Conservation (phyloP, 2,113 vertebrate species). For the Psittacula cyanocephala region DNA sequence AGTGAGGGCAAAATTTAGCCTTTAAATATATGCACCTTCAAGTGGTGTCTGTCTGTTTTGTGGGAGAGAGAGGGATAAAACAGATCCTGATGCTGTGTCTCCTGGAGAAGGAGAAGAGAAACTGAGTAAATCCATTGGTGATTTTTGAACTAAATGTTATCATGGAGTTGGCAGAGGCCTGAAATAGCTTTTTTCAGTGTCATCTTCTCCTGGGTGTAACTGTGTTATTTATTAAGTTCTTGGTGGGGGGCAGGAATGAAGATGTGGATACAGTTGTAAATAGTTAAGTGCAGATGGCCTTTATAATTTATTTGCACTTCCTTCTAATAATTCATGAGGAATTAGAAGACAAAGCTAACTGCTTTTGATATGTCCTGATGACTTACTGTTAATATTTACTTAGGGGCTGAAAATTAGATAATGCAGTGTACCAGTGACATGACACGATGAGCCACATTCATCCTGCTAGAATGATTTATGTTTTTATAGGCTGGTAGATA, state of each 20-base stretch:
- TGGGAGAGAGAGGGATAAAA: background rate
- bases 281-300: background rate
- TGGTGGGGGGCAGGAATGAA: background rate
- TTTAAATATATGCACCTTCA: background rate
- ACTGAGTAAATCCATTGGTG: background rate
- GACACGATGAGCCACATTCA: background rate
- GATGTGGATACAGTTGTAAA: background rate
- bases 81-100: background rate
- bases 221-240: background rate
- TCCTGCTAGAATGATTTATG: conserved; percentile 4
- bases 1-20: background rate
- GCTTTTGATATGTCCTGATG: background rate
- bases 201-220: background rate
- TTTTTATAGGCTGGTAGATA: background rate
- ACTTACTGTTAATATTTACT: conserved; percentile 9
- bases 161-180: background rate
- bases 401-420: conserved; percentile 30
- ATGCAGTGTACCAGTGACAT: background rate
- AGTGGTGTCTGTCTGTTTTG: background rate
- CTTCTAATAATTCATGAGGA: conserved; percentile 11
- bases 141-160: background rate
- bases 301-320: conserved; percentile 30
- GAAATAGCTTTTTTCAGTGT: background rate
- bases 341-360: conserved; percentile 24
- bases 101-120: background rate